Evolutionary conservation across 2,888 invertebrate genomes (phyloP).

Genomic region (Lottia gigantea): DNA sequence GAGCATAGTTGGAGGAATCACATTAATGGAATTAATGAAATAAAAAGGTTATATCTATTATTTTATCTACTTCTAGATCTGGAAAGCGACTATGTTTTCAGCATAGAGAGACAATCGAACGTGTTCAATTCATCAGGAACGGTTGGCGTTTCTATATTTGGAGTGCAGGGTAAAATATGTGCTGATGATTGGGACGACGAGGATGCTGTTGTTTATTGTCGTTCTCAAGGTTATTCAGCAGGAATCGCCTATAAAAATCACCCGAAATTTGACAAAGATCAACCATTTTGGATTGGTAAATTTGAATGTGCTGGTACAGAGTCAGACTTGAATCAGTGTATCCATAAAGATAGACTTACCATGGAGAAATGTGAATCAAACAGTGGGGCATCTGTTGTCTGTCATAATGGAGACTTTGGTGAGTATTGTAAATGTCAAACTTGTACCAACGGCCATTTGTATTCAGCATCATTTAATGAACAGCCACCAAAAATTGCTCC

Average conservation of each 20-base stretch:
- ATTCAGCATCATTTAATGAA: too few species aligned
- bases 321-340: not conserved
- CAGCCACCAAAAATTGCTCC: too few species aligned
- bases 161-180: conserved; percentile 68
- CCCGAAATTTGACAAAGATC: not conserved
- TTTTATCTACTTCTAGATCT: not conserved
- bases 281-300: not conserved
- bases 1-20: too few species aligned
- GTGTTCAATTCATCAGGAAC: conserved; percentile 11
- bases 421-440: not conserved
- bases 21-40: too few species aligned
- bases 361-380: not conserved
- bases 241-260: conserved; percentile 40
- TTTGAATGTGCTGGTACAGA: not conserved
- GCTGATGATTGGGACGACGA: conserved; percentile 46
- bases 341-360: not conserved
- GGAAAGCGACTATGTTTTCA: not conserved
- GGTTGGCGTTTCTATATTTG: conserved; percentile 53
- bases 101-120: not conserved
- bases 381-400: not conserved
- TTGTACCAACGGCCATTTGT: too few species aligned
- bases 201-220: conserved; percentile 52
- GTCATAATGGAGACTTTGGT: not conserved
- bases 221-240: conserved; percentile 36
- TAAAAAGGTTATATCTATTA: too few species aligned